Base-by-base conservation (phyloP, 1,140 invertebrate genomes). In the Ectropis grisescens region DNA sequence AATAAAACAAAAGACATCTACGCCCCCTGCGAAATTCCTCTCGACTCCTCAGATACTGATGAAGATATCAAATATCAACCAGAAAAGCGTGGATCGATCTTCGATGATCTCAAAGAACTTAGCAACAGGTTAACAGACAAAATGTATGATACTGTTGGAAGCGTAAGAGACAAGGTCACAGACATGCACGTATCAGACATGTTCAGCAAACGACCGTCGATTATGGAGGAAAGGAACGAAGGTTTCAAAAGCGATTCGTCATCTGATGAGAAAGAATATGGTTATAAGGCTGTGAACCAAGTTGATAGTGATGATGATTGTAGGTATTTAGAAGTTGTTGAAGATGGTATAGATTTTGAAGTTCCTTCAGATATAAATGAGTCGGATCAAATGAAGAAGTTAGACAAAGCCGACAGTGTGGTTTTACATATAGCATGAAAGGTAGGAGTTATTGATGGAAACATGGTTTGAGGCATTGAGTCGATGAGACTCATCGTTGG, bases 271-370 rank as follows among this genome's bases (percentile, higher is more conserved):
- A 35, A 41, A 4, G 16, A 19, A 4, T 19, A 4, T 19, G 41
- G 38, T 10, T 76, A 79, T 41, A 33, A 50, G 25, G 49, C 38
- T 13, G 44, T 68, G 0, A 52, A 42, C 24, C 68, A 67, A 23
- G 54, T 42, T 1, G 69, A 74, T 25, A 71, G 59, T 38, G 76
- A 80, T 5, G 78, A 74, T 12, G 59, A 67, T 13, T 79, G 55
- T 29, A 68, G 61, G 28, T 78, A 81, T 50, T 33, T 83, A 26
- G 79, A 82, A 47, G 60, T 83, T 1, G 28, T 83, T 13, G 81
- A 82, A 35, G 75, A 83, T 52, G 78, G 69, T n/a, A 67, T 54
- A 19, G 69, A 61, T 11, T 79, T 82, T 30, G 67, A 68, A 29
- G 33, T 44, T 27, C 28, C 11, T 27, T 44, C 13, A 28, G 26